Evolutionary conservation across 2,797 vertebrate species (phyloP).

Genomic region (Sphaeramia orbicularis): DNA sequence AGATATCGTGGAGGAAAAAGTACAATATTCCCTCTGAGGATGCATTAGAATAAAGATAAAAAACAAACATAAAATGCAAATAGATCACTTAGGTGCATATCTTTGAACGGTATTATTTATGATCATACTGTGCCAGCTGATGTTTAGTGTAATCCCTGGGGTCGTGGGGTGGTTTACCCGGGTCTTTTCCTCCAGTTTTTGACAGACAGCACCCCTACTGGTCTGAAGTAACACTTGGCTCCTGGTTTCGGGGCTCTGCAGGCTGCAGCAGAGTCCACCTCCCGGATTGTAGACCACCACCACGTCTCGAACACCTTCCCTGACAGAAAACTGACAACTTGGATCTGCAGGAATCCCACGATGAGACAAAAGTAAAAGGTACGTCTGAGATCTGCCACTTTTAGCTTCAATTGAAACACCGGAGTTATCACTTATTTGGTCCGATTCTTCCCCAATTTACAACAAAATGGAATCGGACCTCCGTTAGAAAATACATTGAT

Average conservation of each 20-base stretch:
- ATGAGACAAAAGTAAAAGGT: constrained; percentile 41
- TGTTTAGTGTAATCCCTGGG: no score
- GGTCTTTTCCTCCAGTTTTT: no score
- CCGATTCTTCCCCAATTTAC: no score
- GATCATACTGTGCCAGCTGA: no score
- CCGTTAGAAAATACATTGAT: neutral
- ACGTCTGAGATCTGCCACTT: neutral
- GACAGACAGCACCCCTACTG: constrained; percentile 48
- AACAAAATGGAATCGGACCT: neutral
- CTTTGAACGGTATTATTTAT: no score
- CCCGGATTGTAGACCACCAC: constrained; percentile 2
- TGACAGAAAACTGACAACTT: neutral
- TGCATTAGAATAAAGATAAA: no score
- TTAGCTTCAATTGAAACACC: no score
- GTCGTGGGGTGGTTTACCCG: no score
- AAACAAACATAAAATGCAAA: no score
- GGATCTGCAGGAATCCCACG: neutral
- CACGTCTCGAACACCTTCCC: neutral
- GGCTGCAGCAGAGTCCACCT: constrained; percentile 34
- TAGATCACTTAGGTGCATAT: no score
- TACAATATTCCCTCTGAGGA: no score
- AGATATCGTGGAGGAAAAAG: no score
- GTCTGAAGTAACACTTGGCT: constrained; percentile 1
- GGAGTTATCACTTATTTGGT: neutral
- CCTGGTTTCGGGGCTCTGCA: neutral